phyloP scores from a whole-genome alignment of 2,888 invertebrate species.

The Megamerina dolium region DNA sequence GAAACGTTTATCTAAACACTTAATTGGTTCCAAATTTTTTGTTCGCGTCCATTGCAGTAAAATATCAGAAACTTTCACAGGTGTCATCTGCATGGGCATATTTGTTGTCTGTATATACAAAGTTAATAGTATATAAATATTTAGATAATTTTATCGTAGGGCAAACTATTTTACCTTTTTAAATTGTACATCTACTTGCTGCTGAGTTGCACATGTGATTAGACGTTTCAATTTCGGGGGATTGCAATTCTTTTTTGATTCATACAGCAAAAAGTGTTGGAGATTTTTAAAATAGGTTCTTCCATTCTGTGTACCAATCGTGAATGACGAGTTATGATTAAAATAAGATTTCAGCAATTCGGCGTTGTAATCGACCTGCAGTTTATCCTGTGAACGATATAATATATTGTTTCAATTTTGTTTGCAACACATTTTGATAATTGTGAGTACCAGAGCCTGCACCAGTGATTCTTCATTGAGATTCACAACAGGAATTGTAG shows the following conservation, averaged over 20 bases:
- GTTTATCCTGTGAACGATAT: slow-evolving; percentile 33
- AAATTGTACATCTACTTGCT: slow-evolving; percentile 40
- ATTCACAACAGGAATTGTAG: slow-evolving; percentile 39
- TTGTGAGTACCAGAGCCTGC: slow-evolving; percentile 37
- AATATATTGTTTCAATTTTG: neutral
- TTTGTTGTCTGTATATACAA: neutral
- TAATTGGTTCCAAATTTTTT: slow-evolving; percentile 39
- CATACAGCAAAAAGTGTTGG: slow-evolving; percentile 39
- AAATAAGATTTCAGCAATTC: slow-evolving; percentile 37
- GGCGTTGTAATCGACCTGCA: slow-evolving; percentile 40
- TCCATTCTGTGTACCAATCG: too few species aligned
- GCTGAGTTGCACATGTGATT: slow-evolving; percentile 36
- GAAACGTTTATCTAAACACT: slow-evolving; percentile 40
- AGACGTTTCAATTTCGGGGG: slow-evolving; percentile 41
- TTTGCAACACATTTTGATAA: neutral
- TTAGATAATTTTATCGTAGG: neutral
- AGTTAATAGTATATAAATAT: neutral
- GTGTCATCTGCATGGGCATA: slow-evolving; percentile 26
- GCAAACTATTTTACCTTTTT: slow-evolving; percentile 38
- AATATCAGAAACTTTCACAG: slow-evolving; percentile 40
- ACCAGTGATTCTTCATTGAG: slow-evolving; percentile 41
- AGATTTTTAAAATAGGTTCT: slow-evolving; percentile 33
- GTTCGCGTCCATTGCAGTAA: slow-evolving; percentile 41
- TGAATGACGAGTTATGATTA: slow-evolving; percentile 10
- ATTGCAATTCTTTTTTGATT: slow-evolving; percentile 44